Percentiles rank a stretch among this genome's conserved stretches.
These are phyloP conservation scores for Zygaena filipendulae DNA, from an alignment of 2,888 invertebrate species.

Conservation along the genomic window DNA sequence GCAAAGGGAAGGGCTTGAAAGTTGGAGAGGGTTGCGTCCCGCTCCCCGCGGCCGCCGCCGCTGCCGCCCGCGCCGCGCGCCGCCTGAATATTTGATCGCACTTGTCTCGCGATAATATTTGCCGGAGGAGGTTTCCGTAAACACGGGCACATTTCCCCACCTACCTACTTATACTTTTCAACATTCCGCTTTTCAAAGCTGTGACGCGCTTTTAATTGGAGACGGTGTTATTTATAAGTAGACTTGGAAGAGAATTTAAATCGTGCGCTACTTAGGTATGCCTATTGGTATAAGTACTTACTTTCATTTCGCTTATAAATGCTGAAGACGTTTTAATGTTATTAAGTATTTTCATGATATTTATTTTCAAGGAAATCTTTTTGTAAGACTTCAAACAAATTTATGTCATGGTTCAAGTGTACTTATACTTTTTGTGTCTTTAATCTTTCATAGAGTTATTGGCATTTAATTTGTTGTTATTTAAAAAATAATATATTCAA, in stretches of 20 bases:
- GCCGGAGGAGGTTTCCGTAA: conserved; percentile 65
- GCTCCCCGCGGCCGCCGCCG: conserved; percentile 30
- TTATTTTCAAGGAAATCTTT: conserved; percentile 45
- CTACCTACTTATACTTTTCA: conserved; percentile 54
- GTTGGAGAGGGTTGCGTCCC: conserved; percentile 71
- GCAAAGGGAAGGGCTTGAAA: conserved; percentile 72
- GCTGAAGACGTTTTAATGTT: conserved; percentile 48
- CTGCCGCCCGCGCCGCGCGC: conserved; percentile 37
- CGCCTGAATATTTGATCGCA: conserved; percentile 65
- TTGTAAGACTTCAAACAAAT: conserved; percentile 36
- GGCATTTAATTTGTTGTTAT: no score
- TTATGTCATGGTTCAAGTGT: neutral
- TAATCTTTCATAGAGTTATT: no score
- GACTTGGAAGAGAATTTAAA: conserved; percentile 64
- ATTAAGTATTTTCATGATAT: conserved; percentile 50
- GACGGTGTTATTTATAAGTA: conserved; percentile 56
- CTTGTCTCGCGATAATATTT: conserved; percentile 66
- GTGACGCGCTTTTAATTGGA: conserved; percentile 63
- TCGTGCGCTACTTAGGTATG: no score
- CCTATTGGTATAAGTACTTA: no score
- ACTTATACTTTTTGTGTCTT: no score
- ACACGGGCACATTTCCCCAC: conserved; percentile 59
- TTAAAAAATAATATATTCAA: no score
- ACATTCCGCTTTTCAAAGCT: conserved; percentile 54
- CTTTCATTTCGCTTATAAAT: conserved; percentile 46